Evolutionary conservation across 2,888 invertebrate species (phyloP), one percentile per base, ranked within the genome.

Genomic region (Clistopyga incitator): DNA sequence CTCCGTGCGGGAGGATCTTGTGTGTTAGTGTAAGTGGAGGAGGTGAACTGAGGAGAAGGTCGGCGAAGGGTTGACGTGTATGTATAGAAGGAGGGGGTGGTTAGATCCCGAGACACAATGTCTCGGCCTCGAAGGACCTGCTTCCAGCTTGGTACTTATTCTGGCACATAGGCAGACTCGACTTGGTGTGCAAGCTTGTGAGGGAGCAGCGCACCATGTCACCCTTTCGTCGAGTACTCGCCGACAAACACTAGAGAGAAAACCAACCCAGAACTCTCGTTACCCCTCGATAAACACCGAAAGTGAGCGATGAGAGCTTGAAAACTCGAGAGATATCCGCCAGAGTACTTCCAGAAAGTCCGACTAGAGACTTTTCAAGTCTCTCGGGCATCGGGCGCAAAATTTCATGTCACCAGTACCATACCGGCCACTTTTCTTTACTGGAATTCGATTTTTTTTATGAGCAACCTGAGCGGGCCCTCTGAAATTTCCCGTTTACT

Each of bases 241-340:
- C 65, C 38, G 59, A 25, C 52, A 65, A 59, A 68, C 75, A 61
- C 79, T 15, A 42, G 59, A 65, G 81, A 77, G 70, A 59, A 52
- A 56, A 74, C 47, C 72, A 23, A 68, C 72, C 52, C 54, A 23
- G 61, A 82, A 82, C 81, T 81, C 78, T 81, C 79, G 81, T 81
- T 76, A 72, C 54, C 78, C 42, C 71, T 59, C 75, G 83, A 85
- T 79, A 83, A 78, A 74, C 85, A 78, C 29, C 50, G 67, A 54
- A 72, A 76, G 78, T 70, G 68, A 75, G 13, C 64, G 59, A 54
- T 64, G 64, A 52, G 71, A 54, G 61, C 18, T 10, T 15, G 20
- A 23, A 59, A 78, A 42, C 56, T 67, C 76, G 25, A 56, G 52
- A 38, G 59, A 34, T 47, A 29, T 42, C 68, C 23, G 25, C 13